Base-by-base conservation (phyloP, 2,888 invertebrate species). In the Conchocele bisecta region DNA sequence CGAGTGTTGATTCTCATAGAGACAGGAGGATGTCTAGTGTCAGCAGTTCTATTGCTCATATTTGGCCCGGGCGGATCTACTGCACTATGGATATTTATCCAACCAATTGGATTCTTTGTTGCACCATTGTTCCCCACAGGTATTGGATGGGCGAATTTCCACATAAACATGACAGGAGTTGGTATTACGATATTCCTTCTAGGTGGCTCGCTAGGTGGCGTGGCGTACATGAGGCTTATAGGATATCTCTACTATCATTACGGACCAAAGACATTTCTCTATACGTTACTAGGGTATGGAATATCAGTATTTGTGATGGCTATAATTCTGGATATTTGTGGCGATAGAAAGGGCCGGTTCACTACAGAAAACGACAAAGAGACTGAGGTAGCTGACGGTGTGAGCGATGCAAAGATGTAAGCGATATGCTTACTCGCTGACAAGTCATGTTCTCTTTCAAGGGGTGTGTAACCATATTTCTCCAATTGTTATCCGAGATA, bases 101-200 rank as follows among this genome's bases (percentile, higher is more conserved):
- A 60, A 41, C 61, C 76, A 1, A 53, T 83, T 20, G 85, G 77
- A 6, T 63, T 83, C 24, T 83, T 83, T 57, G 74, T 81, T 13
- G 81, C 82, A 1, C 82, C 79, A 0, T 64, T 80, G 13, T 84
- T 85, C 44, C 86, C 86, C 0, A 72, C 79, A 9, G 82, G 83
- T 13, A 79, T 85, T 7, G 81, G 82, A 1, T 86, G 85, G 85
- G 80, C 75, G 0, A 81, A 86, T 44, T 79, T 51, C 35, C 79
- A 85, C 42, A 57, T 85, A 5, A 69, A 80, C 22, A 79, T 86
- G 76, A 84, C 84, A 6, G 81, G 83, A 6, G 65, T 81, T 37
- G 83, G 76, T 2, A 80, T 84, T 11, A 82, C 80, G 24, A 72
- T 84, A 29, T 51, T 82, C 1, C 66, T 82, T 2, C 51, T 82